Conservation (phyloP, 2,797 vertebrate species). For the Anomalospiza imberbis region DNA sequence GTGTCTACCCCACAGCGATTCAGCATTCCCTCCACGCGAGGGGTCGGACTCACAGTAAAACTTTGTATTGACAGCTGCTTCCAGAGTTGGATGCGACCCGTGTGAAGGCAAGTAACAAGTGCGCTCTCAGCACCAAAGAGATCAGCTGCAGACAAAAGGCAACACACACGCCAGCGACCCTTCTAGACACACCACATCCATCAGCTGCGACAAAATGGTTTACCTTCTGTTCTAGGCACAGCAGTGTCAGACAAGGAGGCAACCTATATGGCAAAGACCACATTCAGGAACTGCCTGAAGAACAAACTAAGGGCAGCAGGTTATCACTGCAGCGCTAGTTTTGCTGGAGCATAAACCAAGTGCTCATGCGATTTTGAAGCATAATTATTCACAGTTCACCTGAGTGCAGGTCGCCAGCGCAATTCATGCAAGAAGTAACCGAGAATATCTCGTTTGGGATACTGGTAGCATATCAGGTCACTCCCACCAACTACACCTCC, state of each 20-base stretch:
- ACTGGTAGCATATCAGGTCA: not conserved
- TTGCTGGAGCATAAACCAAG: not conserved
- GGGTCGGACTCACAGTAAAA: not conserved
- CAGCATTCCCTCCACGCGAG: not conserved
- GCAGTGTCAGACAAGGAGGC: not conserved
- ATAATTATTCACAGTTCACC: conserved; percentile 30
- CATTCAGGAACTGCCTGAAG: not conserved
- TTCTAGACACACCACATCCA: not conserved
- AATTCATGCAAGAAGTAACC: not conserved
- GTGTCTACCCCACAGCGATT: not conserved
- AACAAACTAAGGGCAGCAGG: not conserved
- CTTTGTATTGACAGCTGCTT: not conserved
- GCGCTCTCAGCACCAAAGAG: not conserved
- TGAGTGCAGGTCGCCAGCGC: not conserved
- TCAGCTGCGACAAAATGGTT: not conserved
- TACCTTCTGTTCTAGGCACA: not conserved
- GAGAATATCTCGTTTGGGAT: not conserved
- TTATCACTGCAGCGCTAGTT: not conserved
- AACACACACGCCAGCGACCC: not conserved
- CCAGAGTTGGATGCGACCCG: not conserved
- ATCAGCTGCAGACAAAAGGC: not conserved
- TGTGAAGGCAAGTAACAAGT: not conserved
- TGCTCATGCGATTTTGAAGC: not conserved
- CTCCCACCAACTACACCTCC: not conserved
- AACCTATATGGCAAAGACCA: not conserved